Base-by-base conservation (phyloP, 35 echinoderm and acorn worm genomes). In the Anneissia japonica region DNA sequence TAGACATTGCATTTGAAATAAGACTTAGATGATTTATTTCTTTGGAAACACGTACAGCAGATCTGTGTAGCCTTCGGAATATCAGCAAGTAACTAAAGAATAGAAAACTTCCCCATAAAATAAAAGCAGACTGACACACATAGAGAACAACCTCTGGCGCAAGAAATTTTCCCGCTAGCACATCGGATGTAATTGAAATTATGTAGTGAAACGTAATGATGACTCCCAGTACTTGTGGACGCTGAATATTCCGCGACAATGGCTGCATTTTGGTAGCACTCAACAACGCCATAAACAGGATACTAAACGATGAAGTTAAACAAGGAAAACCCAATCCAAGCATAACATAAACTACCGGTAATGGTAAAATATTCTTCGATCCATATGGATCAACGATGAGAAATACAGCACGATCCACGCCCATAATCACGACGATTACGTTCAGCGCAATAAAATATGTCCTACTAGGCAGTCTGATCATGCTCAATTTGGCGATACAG, bases 271-370 rank as follows among this genome's bases (percentile, higher is more conserved):
- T 91, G 21, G 96, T 99, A 0, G 96, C 93, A 19, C 94, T 89
- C 36, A 99, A 77, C 23, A 99, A 40, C 17, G 96, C 96, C 46
- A 99, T 46, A 64, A 94, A 94, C 33, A 99, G 79, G 83, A 99
- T 99, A 84, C 96, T 99, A 46, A 99, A 99, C 0, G 96, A 92
- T 11, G 96, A 99, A 14, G 96, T 94, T 6, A 99, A 81, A 75
- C 96, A 99, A 0, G 96, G 96, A 73, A 99, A 99, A 34, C 96
- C 96, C 77, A 93, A 77, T 35, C 96, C 91, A 32, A 93, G 86
- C 34, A 99, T 76, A 29, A 99, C 26, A 72, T 99, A 99, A 7
- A 92, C 82, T 0, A 94, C 77, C 3, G 92, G 80, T 36, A 77
- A 29, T 0, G 91, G 89, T 23, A 88, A 94, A 11, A 91, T 75